These are phyloP conservation scores for Scytalopus superciliaris DNA, from an alignment of 2,113 vertebrate genomes.

Conservation along the genomic window DNA sequence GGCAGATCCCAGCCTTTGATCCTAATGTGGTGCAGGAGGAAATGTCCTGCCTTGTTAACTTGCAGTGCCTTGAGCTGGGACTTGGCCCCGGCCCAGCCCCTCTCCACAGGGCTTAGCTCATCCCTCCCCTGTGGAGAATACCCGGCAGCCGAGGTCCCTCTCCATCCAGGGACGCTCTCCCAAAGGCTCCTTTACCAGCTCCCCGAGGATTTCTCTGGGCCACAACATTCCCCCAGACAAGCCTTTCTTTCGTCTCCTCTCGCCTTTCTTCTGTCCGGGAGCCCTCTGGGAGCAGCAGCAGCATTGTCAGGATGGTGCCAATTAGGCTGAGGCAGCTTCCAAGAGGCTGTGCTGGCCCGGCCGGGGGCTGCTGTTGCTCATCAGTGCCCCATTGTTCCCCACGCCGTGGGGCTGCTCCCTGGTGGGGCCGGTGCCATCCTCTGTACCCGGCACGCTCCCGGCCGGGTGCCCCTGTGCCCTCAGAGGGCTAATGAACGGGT, in stretches of 20 bases:
- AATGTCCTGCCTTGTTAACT: not conserved
- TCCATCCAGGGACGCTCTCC: not conserved
- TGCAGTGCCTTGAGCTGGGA: not conserved
- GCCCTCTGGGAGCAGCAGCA: constrained; percentile 16
- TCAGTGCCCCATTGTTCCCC: constrained; percentile 17
- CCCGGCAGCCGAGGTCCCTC: not conserved
- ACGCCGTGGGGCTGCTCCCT: constrained; percentile 3
- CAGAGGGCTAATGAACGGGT: not conserved
- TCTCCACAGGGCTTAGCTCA: not conserved
- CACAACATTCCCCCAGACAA: not conserved
- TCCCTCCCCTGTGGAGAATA: not conserved
- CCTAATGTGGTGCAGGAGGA: accelerated
- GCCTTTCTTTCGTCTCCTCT: constrained; percentile 50
- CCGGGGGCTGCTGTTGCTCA: constrained; percentile 22
- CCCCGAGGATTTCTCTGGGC: not conserved
- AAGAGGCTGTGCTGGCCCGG: not conserved
- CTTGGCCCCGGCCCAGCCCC: not conserved
- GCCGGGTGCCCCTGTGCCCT: not conserved
- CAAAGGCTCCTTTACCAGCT: not conserved
- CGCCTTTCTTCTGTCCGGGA: constrained; percentile 36
- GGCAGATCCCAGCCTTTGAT: not conserved
- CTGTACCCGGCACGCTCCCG: not conserved
- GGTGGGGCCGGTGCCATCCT: not conserved
- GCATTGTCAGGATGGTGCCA: constrained; percentile 49
- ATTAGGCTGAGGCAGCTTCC: constrained; percentile 35